These are phyloP conservation scores for Montipora efflorescens DNA, from an alignment of 64 coral and sea anemone species.

Conservation along the genomic window DNA sequence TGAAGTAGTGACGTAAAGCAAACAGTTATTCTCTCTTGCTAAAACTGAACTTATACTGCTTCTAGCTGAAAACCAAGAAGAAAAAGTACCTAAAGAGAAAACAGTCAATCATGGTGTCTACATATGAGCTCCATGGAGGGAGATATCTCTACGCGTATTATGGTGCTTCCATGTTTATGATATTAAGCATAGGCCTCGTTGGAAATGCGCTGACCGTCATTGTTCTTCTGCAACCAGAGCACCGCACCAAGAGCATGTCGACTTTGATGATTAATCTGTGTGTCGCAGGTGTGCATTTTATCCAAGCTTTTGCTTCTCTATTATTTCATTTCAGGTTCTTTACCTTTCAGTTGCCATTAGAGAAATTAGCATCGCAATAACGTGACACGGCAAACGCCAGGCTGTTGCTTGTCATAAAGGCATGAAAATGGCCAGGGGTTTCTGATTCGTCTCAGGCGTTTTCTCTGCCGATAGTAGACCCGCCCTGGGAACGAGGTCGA, in stretches of 20 bases:
- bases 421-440: no score
- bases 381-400: no score
- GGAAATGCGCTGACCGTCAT: constrained; percentile 51
- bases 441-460: no score
- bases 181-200: constrained; percentile 44
- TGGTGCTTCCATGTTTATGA: constrained; percentile 61
- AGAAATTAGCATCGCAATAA: no score
- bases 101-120: background rate
- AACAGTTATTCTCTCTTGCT: no score
- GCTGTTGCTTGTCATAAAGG: no score
- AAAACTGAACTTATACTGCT: background rate
- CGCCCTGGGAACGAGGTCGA: no score
- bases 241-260: constrained; percentile 52
- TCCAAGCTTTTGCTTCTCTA: no score
- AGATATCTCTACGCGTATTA: constrained; percentile 23
- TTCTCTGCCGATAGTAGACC: no score
- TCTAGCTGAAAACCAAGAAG: background rate
- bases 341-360: no score
- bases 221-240: constrained; percentile 49
- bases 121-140: background rate
- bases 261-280: constrained; percentile 60
- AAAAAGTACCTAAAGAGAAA: background rate
- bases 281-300: constrained; percentile 20
- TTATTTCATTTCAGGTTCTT: no score
- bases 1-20: no score